Conservation (phyloP, 2,797 vertebrate species). For the Zalophus californianus region DNA sequence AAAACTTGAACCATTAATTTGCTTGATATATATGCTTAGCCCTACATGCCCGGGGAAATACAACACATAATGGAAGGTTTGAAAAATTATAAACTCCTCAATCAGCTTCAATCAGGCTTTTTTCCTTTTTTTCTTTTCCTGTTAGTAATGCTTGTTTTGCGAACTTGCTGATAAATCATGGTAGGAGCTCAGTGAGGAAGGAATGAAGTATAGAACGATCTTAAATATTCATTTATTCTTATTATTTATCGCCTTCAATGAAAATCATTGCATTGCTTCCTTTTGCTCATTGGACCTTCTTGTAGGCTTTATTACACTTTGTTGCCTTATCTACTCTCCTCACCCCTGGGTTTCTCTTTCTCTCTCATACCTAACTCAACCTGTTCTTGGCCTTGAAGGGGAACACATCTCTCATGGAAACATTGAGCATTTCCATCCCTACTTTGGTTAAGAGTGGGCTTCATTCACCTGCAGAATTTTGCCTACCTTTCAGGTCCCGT, state of each 20-base stretch:
- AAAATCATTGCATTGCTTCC: background rate
- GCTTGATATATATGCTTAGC: background rate
- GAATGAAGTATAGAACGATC: background rate
- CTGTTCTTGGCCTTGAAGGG: background rate
- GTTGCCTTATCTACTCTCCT: background rate
- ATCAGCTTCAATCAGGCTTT: background rate
- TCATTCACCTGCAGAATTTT: background rate
- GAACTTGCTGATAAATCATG: conserved; percentile 4
- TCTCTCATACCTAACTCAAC: background rate
- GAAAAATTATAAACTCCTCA: conserved; percentile 52
- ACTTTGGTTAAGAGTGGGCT: background rate
- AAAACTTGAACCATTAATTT: conserved; percentile 41
- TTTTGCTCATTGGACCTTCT: background rate
- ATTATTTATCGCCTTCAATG: background rate
- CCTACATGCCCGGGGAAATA: background rate
- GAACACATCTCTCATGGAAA: background rate
- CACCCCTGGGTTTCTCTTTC: background rate
- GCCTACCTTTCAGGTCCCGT: background rate
- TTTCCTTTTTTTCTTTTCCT: background rate
- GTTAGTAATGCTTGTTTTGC: background rate
- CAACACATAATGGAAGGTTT: background rate
- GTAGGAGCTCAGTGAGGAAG: background rate
- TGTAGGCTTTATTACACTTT: background rate
- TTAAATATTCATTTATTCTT: conserved; percentile 36
- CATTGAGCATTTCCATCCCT: accelerated